Base-by-base conservation (phyloP, 2,113 vertebrate species). In the Rhinoptilus africanus region DNA sequence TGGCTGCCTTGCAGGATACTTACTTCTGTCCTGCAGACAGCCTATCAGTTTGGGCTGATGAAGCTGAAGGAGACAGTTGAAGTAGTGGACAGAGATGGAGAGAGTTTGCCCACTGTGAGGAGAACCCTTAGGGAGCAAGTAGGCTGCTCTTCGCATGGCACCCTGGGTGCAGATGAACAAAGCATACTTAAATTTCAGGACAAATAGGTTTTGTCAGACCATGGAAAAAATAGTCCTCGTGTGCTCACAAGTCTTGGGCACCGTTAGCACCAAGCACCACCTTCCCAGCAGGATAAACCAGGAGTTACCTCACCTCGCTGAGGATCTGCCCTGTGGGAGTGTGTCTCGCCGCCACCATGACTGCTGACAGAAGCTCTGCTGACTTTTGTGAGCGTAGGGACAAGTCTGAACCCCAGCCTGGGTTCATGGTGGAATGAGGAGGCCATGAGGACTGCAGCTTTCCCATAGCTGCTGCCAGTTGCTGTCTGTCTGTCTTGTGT, bases 121-220 rank as follows among this genome's bases (percentile, higher is more conserved):
- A 48, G 37, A 77, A 28, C 3, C 8, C 2, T 19, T 15, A 15
- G 8, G 32, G 53, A 62, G 32, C 39, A 56, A 75, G 56, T 20
- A 45, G 39, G 35, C 24, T 57, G 90, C 22, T 89, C 37, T 59
- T 69, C 2, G 2, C 17, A 37, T 0, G 0, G 20, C 22, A 43
- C 0, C 0, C 27, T 50, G 26, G 2, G 1, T 32, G 16, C 68
- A n/a, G 32, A 30, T 2, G 2, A 50, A 35, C 8, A n/a, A 63
- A 15, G 24, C 24, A 59, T 34, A 60, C 20, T 50, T 39, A 73
- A n/a, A 43, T 63, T 73, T 74, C 30, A 69, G 45, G 91, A 75
- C 20, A 62, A 76, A 56, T 5, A 51, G 9, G 9, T 51, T 81
- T 68, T 63, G 22, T 64, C 45, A 79, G 45, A 59, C 34, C 10